Percentiles rank a stretch among this genome's conserved stretches.
Evolutionary conservation across 2,888 invertebrate species (phyloP).

Genomic region (Eutolmus rufibarbis): DNA sequence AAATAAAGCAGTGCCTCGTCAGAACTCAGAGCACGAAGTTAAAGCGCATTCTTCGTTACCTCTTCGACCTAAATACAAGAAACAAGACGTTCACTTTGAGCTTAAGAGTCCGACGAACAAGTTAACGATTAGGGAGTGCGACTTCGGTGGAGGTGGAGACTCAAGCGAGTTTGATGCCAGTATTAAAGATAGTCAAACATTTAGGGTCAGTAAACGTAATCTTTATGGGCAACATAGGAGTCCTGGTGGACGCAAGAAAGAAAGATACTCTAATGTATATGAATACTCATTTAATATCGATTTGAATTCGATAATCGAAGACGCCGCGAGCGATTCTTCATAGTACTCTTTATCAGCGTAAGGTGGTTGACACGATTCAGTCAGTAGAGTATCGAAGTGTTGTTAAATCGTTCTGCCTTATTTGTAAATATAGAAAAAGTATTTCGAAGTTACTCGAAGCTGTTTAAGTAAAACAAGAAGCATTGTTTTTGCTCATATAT

Average conservation of each 20-base stretch:
- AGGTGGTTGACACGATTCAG: background rate
- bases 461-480: slow-evolving; percentile 9
- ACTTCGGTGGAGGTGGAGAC: slow-evolving; percentile 63
- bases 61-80: slow-evolving; percentile 59
- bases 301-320: slow-evolving; percentile 63
- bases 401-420: slow-evolving; percentile 24
- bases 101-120: slow-evolving; percentile 61
- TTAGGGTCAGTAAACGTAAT: slow-evolving; percentile 64
- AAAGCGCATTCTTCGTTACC: slow-evolving; percentile 58
- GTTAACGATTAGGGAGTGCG: slow-evolving; percentile 61
- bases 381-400: background rate
- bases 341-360: slow-evolving; percentile 56
- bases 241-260: slow-evolving; percentile 59
- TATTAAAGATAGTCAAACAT: slow-evolving; percentile 63
- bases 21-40: slow-evolving; percentile 59
- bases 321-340: slow-evolving; percentile 63
- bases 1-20: slow-evolving; percentile 59
- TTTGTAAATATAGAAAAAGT: slow-evolving; percentile 7
- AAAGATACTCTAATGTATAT: slow-evolving; percentile 63
- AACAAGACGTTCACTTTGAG: slow-evolving; percentile 60
- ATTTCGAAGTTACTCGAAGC: background rate
- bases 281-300: slow-evolving; percentile 63
- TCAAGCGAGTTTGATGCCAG: slow-evolving; percentile 59
- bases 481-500: slow-evolving; percentile 19
- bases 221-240: slow-evolving; percentile 63